These are phyloP conservation scores for Rhombomys opimus DNA, from an alignment of 2,113 vertebrate genomes.

Conservation along the genomic window DNA sequence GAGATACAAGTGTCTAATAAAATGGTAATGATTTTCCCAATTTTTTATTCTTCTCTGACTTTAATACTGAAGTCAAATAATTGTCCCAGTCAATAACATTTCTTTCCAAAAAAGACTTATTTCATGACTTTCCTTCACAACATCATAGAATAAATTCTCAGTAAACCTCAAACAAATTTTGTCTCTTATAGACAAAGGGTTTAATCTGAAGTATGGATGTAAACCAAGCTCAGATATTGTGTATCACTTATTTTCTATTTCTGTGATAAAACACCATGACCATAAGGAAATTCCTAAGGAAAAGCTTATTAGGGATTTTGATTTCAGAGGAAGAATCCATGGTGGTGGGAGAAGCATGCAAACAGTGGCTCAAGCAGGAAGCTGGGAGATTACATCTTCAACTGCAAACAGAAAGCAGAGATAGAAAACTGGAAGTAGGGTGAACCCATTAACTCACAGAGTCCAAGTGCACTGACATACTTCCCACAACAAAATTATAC, in stretches of 20 bases:
- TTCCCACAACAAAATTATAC: neutral
- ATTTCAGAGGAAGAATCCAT: neutral
- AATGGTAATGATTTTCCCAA: conserved; percentile 30
- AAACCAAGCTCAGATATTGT: neutral
- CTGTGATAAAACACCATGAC: neutral
- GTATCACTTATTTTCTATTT: neutral
- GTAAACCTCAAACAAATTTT: neutral
- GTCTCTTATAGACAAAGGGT: neutral
- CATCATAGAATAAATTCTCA: neutral
- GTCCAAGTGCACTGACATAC: neutral
- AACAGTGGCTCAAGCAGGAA: neutral
- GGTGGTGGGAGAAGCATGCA: neutral
- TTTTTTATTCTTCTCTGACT: neutral
- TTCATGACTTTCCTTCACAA: neutral
- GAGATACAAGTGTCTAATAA: conserved; percentile 7
- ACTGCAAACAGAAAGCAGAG: neutral
- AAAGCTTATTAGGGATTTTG: neutral
- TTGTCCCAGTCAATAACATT: neutral
- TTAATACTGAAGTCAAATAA: neutral
- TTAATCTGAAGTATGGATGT: conserved; percentile 9
- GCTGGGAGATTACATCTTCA: neutral
- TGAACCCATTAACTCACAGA: neutral
- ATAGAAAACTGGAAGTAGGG: neutral
- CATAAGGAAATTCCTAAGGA: neutral
- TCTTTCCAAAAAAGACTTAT: neutral